Base-by-base conservation (phyloP, 2,888 invertebrate species). In the Adela reaumurella region DNA sequence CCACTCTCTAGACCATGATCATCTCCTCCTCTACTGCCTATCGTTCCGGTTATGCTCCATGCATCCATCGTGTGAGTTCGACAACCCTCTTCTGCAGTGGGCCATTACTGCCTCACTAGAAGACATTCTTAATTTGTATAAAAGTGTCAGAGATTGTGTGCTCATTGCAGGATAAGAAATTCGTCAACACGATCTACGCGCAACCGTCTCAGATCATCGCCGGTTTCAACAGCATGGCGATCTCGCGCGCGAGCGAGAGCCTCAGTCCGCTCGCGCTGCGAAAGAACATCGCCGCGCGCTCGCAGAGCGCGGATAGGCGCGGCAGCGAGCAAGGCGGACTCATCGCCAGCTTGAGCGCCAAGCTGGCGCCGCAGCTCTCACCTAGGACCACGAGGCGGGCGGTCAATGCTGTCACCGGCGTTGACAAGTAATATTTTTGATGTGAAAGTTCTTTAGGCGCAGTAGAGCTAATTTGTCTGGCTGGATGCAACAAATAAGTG, bases 301-400 rank as follows among this genome's bases (percentile, higher is more conserved):
- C 84, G 16, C 85, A 84, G 59, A 84, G 83, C 55, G 84, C 84
- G 0, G 85, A 85, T 56, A 58, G 85, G 19, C 82, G 81, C 53
- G 67, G 78, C 43, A 60, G 62, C 1, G 82, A 83, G 53, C 81
- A 84, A 49, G 83, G 86, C 49, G 86, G 87, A 5, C 82, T 90
- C 46, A 88, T 90, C 64, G 89, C 89, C 1, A 85, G 83, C 1
- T 66, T 90, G 41, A 88, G 87, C 59, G 88, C 89, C 0, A 87
- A 88, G 58, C 65, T 89, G 28, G 81, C 83, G 14, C 86, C 86
- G 8, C 83, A 80, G 55, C 62, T 84, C 49, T 83, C 85, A 1
- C 85, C 86, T 19, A 68, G 83, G 2, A 70, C 81, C 2, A 61
- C 79, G 0, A 65, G 85, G 1, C 70, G 85, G 5, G 74, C 78